Percentiles rank a stretch among this genome's conserved stretches.
Evolutionary conservation across 2,797 vertebrate genomes (phyloP).

Genomic region (Ptychadena robeensis): DNA sequence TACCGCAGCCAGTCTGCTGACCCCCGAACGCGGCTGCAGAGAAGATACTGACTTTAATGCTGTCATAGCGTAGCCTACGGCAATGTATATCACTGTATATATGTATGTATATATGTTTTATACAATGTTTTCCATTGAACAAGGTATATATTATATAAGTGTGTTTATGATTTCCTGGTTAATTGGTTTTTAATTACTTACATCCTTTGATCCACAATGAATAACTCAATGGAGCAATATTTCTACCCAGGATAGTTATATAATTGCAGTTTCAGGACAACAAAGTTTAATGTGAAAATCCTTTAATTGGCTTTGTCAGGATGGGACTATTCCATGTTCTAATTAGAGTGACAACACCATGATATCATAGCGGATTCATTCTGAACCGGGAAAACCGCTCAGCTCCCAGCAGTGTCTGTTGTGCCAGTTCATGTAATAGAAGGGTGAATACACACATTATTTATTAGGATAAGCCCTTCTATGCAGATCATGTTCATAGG

Average conservation of each 20-base stretch:
- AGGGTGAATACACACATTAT: too few relatives aligned
- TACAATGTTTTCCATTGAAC: neutral
- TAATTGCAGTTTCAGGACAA: neutral
- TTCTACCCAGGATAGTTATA: neutral
- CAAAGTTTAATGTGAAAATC: neutral
- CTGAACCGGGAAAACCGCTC: too few relatives aligned
- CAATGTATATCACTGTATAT: slow-evolving; percentile 9
- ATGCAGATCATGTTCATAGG: too few relatives aligned
- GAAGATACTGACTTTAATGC: slow-evolving; percentile 69
- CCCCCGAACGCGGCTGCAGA: slow-evolving; percentile 66
- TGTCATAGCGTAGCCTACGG: slow-evolving; percentile 14
- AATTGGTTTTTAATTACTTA: too few relatives aligned
- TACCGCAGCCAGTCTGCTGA: slow-evolving; percentile 66
- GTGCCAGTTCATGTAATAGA: too few relatives aligned
- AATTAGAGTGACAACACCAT: too few relatives aligned
- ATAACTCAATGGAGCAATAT: too few relatives aligned
- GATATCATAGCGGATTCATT: too few relatives aligned
- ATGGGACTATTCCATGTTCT: neutral
- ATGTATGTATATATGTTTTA: neutral
- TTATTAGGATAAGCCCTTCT: too few relatives aligned
- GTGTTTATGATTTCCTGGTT: neutral
- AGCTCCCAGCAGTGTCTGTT: too few relatives aligned
- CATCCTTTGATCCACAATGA: neutral
- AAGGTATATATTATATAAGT: neutral
- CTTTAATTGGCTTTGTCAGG: neutral